phyloP scores from a whole-genome alignment of 2,113 vertebrate genomes.

The Melanerpes aurifrons region DNA sequence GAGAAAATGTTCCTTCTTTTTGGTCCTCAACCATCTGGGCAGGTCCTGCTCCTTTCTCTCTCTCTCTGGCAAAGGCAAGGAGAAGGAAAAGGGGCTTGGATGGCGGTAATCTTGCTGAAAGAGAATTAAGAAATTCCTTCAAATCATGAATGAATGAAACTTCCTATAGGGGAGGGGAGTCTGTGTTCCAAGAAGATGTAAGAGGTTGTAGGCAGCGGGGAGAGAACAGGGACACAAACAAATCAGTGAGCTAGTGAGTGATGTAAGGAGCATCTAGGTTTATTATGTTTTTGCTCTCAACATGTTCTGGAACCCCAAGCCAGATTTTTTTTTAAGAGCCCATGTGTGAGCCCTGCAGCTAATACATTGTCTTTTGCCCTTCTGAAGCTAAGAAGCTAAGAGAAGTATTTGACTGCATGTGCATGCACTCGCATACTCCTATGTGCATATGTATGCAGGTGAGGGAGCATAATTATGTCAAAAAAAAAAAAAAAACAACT shows the following conservation, averaged over 20 bases:
- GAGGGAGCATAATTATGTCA: background rate
- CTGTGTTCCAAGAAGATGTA: conserved; percentile 45
- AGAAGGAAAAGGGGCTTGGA: conserved; percentile 70
- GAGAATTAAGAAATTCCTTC: conserved; percentile 77
- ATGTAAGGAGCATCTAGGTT: conserved; percentile 47
- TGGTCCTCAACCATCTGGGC: conserved; percentile 93
- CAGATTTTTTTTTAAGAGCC: conserved; percentile 18
- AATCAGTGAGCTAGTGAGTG: conserved; percentile 40
- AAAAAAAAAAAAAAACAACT: no score
- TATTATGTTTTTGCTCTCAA: conserved; percentile 19
- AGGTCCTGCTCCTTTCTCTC: conserved; percentile 80
- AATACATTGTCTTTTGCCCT: background rate
- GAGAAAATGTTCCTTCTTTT: conserved; percentile 92
- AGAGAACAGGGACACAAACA: conserved; percentile 23
- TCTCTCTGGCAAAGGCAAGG: conserved; percentile 72
- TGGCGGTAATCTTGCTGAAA: conserved; percentile 73
- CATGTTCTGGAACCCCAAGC: conserved; percentile 25
- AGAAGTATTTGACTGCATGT: background rate
- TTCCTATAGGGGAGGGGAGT: conserved; percentile 67
- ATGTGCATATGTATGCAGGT: background rate
- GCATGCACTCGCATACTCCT: background rate
- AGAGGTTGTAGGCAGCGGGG: conserved; percentile 28
- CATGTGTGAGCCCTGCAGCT: background rate
- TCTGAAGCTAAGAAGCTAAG: background rate
- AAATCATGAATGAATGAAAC: conserved; percentile 69